Evolutionary conservation across 2,113 vertebrate species (phyloP), one percentile per base, ranked within the genome.

Genomic region (Erinaceus europaeus): DNA sequence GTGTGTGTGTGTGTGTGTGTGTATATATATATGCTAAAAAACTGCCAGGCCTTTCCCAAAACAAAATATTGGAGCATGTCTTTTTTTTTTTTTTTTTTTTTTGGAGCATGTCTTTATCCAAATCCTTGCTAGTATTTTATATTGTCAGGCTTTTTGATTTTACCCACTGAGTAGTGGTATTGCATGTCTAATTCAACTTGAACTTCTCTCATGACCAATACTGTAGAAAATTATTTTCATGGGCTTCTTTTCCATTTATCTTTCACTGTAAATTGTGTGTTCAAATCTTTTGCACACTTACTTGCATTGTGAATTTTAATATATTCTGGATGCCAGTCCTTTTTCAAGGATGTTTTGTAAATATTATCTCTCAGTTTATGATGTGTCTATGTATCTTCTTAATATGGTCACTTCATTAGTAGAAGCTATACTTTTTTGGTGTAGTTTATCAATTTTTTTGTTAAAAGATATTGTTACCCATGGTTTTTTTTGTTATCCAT

Each of bases 11-110:
- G 38, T 50, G 13, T 50, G 20, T 6, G n/a, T n/a, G n/a, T n/a
- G n/a, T n/a, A n/a, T n/a, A n/a, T n/a, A n/a, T n/a, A 36, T n/a
- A 75, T 85, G 57, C 18, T 89, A 80, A 80, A 67, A 84, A 68
- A 85, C 48, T 40, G 11, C 36, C 36, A 62, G 34, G n/a, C 23
- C 27, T 62, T 76, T 79, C 40, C 40, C 32, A 85, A 75, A 69
- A 48, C 25, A 53, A 79, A 85, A 59, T 34, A 79, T 59, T 32
- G 59, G 18, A 69, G n/a, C n/a, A 48, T 64, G 69, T 81, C 38
- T 40, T n/a, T 81, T 89, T 40, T n/a, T 81, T 89, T n/a, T n/a
- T n/a, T n/a, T n/a, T n/a, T n/a, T n/a, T n/a, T n/a, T n/a, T n/a
- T 59, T 32, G 59, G 18, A 69, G n/a, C n/a, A 48, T 64, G 69